Evolutionary conservation across 2,797 vertebrate species (phyloP).

Genomic region (Arctocebus calabarensis): DNA sequence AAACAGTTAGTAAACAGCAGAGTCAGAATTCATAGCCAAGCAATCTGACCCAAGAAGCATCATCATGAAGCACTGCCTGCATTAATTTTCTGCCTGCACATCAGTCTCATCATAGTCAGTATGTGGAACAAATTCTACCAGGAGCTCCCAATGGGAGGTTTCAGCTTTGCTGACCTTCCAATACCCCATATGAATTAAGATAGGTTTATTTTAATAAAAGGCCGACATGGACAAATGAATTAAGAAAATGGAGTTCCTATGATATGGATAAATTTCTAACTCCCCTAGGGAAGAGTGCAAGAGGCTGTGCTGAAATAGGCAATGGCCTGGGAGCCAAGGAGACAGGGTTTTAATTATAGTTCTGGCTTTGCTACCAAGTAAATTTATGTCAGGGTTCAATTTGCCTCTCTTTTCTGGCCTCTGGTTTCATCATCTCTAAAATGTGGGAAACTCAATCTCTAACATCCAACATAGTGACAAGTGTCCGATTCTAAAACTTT

Average conservation of each 20-base stretch:
- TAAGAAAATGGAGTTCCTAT: neutral
- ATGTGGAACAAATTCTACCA: neutral
- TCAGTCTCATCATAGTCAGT: neutral
- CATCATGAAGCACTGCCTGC: neutral
- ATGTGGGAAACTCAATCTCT: neutral
- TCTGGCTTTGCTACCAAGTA: neutral
- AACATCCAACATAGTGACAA: neutral
- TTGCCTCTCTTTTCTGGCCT: neutral
- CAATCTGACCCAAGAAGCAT: neutral
- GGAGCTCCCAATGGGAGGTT: neutral
- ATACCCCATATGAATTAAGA: neutral
- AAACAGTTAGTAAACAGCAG: neutral
- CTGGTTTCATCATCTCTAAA: conserved; percentile 20
- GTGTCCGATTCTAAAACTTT: neutral
- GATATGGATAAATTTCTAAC: neutral
- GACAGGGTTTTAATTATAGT: neutral
- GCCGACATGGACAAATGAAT: neutral
- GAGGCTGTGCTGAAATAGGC: neutral
- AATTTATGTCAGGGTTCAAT: neutral
- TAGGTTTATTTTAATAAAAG: conserved; percentile 35
- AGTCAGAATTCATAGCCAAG: conserved; percentile 10
- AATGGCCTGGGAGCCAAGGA: neutral
- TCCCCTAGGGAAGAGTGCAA: neutral
- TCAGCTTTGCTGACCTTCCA: neutral
- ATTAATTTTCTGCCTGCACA: neutral